Evolutionary conservation across 1,140 invertebrate species (phyloP), one percentile per base, ranked within the genome.

Genomic region (Ridgeia piscesae): DNA sequence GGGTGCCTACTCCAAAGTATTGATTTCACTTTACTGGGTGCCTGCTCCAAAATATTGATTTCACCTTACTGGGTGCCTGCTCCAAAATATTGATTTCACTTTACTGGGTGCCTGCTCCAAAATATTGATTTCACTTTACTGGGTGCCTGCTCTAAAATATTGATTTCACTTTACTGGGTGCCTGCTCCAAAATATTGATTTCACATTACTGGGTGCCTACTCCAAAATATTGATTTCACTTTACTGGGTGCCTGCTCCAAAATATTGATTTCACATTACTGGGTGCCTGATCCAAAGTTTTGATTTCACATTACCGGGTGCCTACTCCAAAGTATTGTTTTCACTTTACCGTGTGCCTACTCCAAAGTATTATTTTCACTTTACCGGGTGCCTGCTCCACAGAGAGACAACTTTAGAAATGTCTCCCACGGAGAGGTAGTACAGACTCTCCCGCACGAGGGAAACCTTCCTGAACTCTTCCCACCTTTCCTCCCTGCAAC

Each of bases 401-500:
- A 94, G 93, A 27, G 92, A 92, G n/a, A 94, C 33, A 33, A 93
- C 93, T 33, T 91, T 42, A 33, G 93, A 91, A 33, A 94, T 48
- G 27, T 94, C 58, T 14, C 93, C 93, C 34, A 92, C 50, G 17
- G 93, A 91, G 88, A 95, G 91, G 58, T 89, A 93, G 14, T 34
- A 35, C 33, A 94, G 34, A 27, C 93, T 93, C 34, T 94, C 93
- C n/a, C 93, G 33, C 34, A 94, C 89, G 14, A 94, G 88, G 92
- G 94, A 92, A 89, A 92, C 88, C 77, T 93, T 93, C 90, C 93
- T 92, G 77, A 95, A 95, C n/a, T 93, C 89, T 33, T 94, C 94
- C 94, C 94, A 95, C 35, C 92, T 93, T 58, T 94, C 93, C 77
- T 93, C 94, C 93, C 94, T 95, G 89, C n/a, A 93, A 94, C 91